Evolutionary conservation across 2,888 invertebrate species (phyloP).

Genomic region (Platerodrilus igneus): DNA sequence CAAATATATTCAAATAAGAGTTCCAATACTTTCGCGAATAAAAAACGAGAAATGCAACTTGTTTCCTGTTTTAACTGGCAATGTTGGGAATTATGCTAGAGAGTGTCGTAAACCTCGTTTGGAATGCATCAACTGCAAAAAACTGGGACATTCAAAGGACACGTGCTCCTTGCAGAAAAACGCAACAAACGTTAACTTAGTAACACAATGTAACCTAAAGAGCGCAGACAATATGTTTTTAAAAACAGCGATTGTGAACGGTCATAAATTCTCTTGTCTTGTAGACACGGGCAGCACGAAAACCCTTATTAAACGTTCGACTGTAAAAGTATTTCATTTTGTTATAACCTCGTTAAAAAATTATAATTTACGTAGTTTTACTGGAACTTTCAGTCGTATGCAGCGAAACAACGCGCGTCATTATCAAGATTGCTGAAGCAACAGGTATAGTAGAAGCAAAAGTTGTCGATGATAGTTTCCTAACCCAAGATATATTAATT

Average conservation of each 20-base stretch:
- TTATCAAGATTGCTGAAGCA: constrained; percentile 4
- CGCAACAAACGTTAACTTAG: constrained; percentile 1
- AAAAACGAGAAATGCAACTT: too few species aligned
- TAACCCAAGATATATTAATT: constrained; percentile 7
- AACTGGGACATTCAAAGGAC: constrained; percentile 2
- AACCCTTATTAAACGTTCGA: constrained; percentile 8
- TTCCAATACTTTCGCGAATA: too few species aligned
- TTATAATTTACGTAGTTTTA: constrained; percentile 6
- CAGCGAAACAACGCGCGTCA: neutral
- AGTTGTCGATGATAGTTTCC: neutral
- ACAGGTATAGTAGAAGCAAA: constrained; percentile 4
- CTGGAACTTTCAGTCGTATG: constrained; percentile 1
- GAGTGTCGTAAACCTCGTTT: constrained; percentile 8
- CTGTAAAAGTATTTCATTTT: constrained; percentile 4
- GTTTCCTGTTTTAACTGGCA: too few species aligned
- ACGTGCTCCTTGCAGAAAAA: constrained; percentile 3
- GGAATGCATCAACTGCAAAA: constrained; percentile 5
- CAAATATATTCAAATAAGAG: too few species aligned
- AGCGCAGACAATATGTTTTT: constrained; percentile 9
- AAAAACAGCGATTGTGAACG: constrained; percentile 4
- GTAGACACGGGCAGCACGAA: constrained; percentile 8
- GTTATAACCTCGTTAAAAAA: too few species aligned
- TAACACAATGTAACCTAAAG: neutral
- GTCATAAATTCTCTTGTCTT: constrained; percentile 6
- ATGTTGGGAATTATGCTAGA: too few species aligned